These are phyloP conservation scores for Tiphia femorata DNA, from an alignment of 2,888 invertebrate species.

Conservation along the genomic window DNA sequence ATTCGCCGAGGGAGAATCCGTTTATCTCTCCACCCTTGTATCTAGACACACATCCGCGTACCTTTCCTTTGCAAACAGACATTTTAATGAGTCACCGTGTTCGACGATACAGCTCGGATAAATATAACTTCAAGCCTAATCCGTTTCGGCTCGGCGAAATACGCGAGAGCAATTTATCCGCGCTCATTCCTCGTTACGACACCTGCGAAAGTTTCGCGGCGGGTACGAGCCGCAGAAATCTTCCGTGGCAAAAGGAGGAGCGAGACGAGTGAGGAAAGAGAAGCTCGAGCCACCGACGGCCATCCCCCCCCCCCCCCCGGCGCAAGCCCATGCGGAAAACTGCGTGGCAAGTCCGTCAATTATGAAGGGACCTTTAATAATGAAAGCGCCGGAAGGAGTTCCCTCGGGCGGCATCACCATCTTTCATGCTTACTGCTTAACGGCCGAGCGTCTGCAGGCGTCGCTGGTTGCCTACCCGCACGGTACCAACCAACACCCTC, in stretches of 20 bases:
- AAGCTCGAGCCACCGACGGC: slow-evolving; percentile 11
- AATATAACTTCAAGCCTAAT: no score
- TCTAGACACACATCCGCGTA: no score
- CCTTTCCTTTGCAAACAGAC: no score
- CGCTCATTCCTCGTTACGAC: no score
- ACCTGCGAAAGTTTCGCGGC: neutral
- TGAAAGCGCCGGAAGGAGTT: slow-evolving; percentile 53
- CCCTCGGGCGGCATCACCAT: slow-evolving; percentile 64
- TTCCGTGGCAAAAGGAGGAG: no score
- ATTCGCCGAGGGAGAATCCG: slow-evolving; percentile 9
- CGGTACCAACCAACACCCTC: slow-evolving; percentile 18
- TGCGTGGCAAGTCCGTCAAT: slow-evolving; percentile 61
- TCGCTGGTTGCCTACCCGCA: slow-evolving; percentile 22
- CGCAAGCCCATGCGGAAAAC: slow-evolving; percentile 37
- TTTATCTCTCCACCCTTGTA: neutral
- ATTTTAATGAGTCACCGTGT: no score
- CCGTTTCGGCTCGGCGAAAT: no score
- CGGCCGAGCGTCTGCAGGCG: slow-evolving; percentile 47
- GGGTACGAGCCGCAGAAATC: neutral
- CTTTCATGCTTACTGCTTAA: slow-evolving; percentile 65
- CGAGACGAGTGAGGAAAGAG: neutral
- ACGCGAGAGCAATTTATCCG: no score
- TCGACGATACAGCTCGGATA: no score
- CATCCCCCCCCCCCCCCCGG: neutral
- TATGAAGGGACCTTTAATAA: slow-evolving; percentile 61